These are phyloP conservation scores for Toxostoma redivivum DNA, from an alignment of 2,113 vertebrate genomes.

Conservation along the genomic window DNA sequence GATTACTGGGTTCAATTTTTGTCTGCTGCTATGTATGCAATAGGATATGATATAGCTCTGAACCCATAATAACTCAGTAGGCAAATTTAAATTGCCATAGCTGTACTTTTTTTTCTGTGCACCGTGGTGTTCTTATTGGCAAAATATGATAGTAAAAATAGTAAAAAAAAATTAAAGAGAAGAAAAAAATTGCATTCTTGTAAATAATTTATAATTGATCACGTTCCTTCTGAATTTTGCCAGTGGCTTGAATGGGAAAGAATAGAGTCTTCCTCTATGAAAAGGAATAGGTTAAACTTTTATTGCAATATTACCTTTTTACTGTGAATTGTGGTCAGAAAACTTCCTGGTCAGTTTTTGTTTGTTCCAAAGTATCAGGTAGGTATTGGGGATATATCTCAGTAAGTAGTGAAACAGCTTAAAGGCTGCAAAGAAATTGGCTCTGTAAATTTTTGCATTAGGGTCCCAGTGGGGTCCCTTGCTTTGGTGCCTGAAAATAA, in stretches of 20 bases:
- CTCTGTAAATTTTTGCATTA: neutral
- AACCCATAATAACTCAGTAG: neutral
- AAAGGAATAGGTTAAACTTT: neutral
- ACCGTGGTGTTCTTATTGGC: neutral
- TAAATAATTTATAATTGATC: neutral
- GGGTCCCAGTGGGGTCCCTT: neutral
- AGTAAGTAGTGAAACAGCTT: neutral
- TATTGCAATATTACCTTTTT: neutral
- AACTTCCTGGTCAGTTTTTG: neutral
- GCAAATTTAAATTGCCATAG: neutral
- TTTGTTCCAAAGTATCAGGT: neutral
- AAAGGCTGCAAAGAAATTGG: neutral
- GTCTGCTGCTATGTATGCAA: neutral
- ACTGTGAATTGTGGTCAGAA: neutral
- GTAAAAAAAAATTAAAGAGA: neutral
- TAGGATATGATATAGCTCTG: neutral
- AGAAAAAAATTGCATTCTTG: neutral
- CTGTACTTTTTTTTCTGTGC: neutral
- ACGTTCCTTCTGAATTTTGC: neutral
- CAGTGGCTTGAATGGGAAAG: neutral
- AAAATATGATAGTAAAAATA: neutral
- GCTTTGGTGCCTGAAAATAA: neutral
- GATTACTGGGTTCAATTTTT: neutral
- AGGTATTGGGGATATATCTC: neutral
- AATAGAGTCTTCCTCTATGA: neutral